Evolutionary conservation across 2,113 vertebrate genomes (phyloP), one percentile per base, ranked within the genome.

Genomic region (Felis chaus): DNA sequence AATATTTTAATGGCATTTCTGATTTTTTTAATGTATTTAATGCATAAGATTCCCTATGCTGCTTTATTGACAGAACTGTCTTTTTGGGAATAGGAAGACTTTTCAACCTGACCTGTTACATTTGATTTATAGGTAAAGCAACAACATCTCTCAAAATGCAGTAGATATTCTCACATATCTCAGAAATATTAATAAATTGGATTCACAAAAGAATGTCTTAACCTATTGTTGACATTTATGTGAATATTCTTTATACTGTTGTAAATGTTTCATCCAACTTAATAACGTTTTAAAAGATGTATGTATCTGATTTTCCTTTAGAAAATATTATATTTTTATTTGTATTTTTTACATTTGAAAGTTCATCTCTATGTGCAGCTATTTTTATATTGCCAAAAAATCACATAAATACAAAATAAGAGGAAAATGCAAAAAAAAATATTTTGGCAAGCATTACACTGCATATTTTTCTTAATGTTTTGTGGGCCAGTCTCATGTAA

Each of bases 301-400:
- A 99, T 96, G 98, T 99, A 99, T 99, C 98, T 98, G 98, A 98
- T 97, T 98, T 99, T 99, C 96, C 98, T 98, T 99, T 98, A 98
- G 98, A 98, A 99, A 98, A 99, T 99, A 99, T 97, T 99, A 98
- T 99, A 99, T 99, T 99, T 99, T 99, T 98, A 98, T 99, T 99
- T 99, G 98, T 98, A 98, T 98, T 99, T 99, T 99, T 98, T 98
- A 99, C 98, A 99, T 98, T 99, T 99, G 98, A 98, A 98, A 98
- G 96, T 98, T 99, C 98, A 98, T 97, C 98, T 98, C 94, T 98
- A 98, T 98, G 98, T 98, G 98, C 98, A 27, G 83, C 98, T 99
- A 98, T 99, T 99, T 99, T 99, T 98, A 88, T 99, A 99, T 98
- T 98, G 95, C 97, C 97, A 93, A 97, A 97, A 98, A 95, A 53